A percentile compares a stretch with the other conserved stretches of the same genome.
Conservation (phyloP, 2,797 vertebrate species). For the Cossypha dichroa region DNA sequence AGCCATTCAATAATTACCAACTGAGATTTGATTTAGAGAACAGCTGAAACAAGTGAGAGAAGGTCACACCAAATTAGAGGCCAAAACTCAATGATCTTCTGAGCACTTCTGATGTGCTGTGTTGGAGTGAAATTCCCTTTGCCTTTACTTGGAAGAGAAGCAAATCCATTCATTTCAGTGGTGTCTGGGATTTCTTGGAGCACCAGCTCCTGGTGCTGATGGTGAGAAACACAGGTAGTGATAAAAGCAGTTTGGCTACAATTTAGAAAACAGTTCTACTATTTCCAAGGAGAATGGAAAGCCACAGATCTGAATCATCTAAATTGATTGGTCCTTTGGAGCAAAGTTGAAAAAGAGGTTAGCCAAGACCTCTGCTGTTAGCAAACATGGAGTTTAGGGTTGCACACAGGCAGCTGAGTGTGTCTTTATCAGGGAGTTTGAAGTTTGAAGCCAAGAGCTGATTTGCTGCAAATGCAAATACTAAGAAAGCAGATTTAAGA, state of each 20-base stretch:
- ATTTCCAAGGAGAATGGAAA: slow-evolving; percentile 28
- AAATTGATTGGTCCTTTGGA: slow-evolving; percentile 10
- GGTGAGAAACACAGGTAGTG: neutral
- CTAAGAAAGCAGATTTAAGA: neutral
- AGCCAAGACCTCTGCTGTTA: slow-evolving; percentile 20
- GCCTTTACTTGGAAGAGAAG: neutral
- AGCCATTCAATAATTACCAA: neutral
- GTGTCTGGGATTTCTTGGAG: neutral
- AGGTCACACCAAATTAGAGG: neutral
- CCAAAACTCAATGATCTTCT: neutral
- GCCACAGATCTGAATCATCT: neutral
- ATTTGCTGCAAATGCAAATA: neutral
- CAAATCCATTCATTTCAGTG: neutral
- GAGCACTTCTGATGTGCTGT: neutral
- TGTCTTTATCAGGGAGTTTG: neutral
- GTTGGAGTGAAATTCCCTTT: neutral
- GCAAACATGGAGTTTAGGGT: neutral
- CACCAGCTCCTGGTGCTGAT: neutral
- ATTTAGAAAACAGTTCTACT: neutral
- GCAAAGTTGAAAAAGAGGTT: slow-evolving; percentile 28
- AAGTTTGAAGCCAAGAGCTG: slow-evolving; percentile 4
- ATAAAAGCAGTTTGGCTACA: neutral
- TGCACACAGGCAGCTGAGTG: neutral
- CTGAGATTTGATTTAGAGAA: slow-evolving; percentile 9
- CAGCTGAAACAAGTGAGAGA: slow-evolving; percentile 2